Evolutionary conservation across 35 echinoderm and acorn worm species (phyloP).

Genomic region (Ophiothrix spiculata): DNA sequence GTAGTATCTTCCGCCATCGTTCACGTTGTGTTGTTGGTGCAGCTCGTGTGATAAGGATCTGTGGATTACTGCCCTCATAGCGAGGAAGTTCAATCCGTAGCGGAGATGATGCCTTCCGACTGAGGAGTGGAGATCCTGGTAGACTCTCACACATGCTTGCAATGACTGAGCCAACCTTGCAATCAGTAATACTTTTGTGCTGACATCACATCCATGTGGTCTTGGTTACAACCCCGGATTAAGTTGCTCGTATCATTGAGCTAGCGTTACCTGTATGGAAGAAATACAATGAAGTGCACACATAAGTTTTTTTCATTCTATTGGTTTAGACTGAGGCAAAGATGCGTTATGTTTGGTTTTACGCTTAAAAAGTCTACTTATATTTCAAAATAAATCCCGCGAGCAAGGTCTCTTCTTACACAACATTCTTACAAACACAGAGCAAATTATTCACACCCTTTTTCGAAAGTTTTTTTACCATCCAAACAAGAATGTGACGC

Average conservation of each 20-base stretch:
- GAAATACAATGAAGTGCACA: neutral
- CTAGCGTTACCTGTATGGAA: neutral
- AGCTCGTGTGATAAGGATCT: neutral
- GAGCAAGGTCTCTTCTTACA: neutral
- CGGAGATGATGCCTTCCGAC: neutral
- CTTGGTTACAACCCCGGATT: neutral
- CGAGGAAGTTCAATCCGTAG: neutral
- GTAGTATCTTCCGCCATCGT: neutral
- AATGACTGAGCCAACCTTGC: neutral
- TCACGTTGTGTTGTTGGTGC: neutral
- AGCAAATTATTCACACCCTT: neutral
- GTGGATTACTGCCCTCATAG: neutral
- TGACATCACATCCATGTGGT: conserved; percentile 11
- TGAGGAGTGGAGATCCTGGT: neutral
- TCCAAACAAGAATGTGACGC: no score
- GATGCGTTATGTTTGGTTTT: neutral
- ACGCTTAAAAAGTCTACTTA: neutral
- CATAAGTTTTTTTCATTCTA: neutral
- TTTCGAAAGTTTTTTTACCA: neutral
- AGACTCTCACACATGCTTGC: conserved; percentile 2
- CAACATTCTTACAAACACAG: no score
- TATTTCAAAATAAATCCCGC: conserved; percentile 5
- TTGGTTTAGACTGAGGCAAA: neutral
- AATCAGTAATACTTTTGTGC: neutral
- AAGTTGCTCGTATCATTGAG: conserved; percentile 5